Evolutionary conservation across 2,113 vertebrate genomes (phyloP).

Genomic region (Eubucco bourcierii): DNA sequence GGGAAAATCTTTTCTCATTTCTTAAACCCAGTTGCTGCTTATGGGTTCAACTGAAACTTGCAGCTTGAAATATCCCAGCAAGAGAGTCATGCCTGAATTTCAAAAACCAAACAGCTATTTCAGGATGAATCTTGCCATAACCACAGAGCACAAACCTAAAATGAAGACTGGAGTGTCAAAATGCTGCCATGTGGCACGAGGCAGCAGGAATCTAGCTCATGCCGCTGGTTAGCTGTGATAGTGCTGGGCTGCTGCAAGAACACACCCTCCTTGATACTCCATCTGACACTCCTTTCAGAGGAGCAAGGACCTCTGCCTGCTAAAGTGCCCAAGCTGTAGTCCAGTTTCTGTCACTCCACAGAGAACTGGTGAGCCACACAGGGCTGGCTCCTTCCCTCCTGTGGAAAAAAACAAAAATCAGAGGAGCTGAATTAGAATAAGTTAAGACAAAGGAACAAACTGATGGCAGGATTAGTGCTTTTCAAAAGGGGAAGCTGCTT

Average conservation of each 20-base stretch:
- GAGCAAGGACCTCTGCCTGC: neutral
- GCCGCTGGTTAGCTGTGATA: conserved; percentile 14
- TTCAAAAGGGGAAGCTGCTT: neutral
- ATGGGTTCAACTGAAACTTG: neutral
- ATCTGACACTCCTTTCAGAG: conserved; percentile 46
- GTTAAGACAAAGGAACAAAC: neutral
- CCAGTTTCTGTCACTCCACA: neutral
- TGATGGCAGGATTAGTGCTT: neutral
- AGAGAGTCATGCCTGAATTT: neutral
- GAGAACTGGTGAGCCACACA: neutral
- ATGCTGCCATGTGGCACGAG: neutral
- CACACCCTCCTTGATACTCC: neutral
- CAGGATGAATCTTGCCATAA: conserved; percentile 31
- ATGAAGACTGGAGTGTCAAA: conserved; percentile 1
- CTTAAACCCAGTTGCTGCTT: neutral
- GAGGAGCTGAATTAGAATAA: neutral
- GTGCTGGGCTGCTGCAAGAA: neutral
- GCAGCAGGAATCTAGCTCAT: neutral
- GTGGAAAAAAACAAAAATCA: neutral
- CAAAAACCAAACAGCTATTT: conserved; percentile 30
- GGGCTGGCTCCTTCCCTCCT: neutral
- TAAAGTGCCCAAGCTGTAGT: neutral
- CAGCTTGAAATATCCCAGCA: conserved; percentile 24
- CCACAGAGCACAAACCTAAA: conserved; percentile 37
- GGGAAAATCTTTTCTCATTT: neutral